phyloP scores from a whole-genome alignment of 2,888 invertebrate genomes.

The Cylloceria caligata region DNA sequence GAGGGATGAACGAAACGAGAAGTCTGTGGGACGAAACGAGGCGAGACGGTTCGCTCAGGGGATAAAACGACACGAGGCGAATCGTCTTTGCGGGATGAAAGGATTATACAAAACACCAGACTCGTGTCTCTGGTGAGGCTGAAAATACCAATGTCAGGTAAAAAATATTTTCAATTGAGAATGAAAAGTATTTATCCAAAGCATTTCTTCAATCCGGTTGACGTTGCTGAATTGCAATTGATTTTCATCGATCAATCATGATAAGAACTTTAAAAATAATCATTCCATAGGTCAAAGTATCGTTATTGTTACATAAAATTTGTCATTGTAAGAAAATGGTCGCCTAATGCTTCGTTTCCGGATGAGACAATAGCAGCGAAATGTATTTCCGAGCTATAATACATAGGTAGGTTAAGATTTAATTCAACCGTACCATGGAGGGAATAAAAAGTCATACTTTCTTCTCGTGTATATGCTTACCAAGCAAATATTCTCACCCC shows the following conservation, averaged over 20 bases:
- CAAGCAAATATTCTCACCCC: conserved; percentile 40
- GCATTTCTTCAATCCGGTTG: not conserved
- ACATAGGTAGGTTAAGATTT: conserved; percentile 26
- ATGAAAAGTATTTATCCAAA: not conserved
- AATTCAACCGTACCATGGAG: not conserved
- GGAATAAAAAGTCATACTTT: conserved; percentile 8
- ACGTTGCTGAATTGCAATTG: not conserved
- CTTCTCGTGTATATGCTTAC: conserved; percentile 14
- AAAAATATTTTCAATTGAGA: not conserved
- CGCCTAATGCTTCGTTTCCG: not conserved
- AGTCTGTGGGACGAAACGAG: conserved; percentile 19
- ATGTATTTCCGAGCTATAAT: not conserved
- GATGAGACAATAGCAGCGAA: not conserved
- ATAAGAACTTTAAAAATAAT: no score
- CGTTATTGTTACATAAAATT: no score
- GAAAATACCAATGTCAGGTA: conserved; percentile 12
- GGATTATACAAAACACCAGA: conserved; percentile 22
- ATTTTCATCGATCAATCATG: no score
- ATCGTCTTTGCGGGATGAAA: conserved; percentile 34
- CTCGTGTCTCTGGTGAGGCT: not conserved
- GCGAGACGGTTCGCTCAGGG: conserved; percentile 7
- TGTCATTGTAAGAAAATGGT: not conserved
- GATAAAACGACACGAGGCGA: conserved; percentile 7
- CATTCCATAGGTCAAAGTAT: no score
- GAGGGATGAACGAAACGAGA: conserved; percentile 25